phyloP scores from a whole-genome alignment of 2,888 invertebrate species.

The Cabera pusaria region DNA sequence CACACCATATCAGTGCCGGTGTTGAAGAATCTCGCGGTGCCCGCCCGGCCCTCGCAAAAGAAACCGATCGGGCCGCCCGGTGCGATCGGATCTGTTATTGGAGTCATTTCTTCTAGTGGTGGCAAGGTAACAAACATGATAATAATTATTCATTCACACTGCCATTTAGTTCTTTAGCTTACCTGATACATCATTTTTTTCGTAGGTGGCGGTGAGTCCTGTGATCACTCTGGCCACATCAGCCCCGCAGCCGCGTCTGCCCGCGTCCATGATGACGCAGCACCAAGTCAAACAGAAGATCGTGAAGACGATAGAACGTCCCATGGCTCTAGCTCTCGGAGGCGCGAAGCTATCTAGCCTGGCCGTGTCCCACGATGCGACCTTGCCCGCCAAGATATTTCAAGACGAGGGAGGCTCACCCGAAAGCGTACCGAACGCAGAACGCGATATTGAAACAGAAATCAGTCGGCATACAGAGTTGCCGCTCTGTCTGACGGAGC shows the following conservation, averaged over 20 bases:
- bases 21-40: constrained; percentile 68
- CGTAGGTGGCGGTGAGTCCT: constrained; percentile 62
- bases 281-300: constrained; percentile 80
- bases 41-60: too few relatives aligned
- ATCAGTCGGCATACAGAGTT: constrained; percentile 78
- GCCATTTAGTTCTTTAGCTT: too few relatives aligned
- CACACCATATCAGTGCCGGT: constrained; percentile 79
- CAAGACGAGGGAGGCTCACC: constrained; percentile 87
- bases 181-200: too few relatives aligned
- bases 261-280: constrained; percentile 71
- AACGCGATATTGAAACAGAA: constrained; percentile 69
- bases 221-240: constrained; percentile 68
- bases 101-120: too few relatives aligned
- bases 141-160: too few relatives aligned
- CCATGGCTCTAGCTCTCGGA: constrained; percentile 76
- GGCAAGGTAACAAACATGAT: too few relatives aligned
- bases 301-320: constrained; percentile 77
- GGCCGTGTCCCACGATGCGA: constrained; percentile 82
- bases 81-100: constrained; percentile 61
- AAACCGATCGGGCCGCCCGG: constrained; percentile 56
- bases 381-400: constrained; percentile 86
- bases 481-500: constrained; percentile 66
- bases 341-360: constrained; percentile 82
- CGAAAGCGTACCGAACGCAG: constrained; percentile 64
- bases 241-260: constrained; percentile 60